Percentiles rank a stretch among this genome's conserved stretches.
These are phyloP conservation scores for Trissolcus basalis DNA, from an alignment of 1,140 invertebrate species.

Conservation along the genomic window DNA sequence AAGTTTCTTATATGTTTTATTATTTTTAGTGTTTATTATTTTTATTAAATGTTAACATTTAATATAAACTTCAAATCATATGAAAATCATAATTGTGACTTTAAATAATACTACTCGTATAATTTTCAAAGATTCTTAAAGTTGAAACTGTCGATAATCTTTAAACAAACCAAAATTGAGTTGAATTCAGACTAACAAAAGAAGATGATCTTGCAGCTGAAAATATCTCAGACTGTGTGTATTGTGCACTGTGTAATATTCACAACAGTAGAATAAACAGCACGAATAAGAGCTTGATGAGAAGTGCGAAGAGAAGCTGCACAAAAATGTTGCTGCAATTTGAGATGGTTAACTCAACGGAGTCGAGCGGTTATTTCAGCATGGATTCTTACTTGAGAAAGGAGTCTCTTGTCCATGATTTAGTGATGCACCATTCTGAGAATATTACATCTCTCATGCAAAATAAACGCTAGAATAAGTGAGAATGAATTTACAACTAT, in stretches of 20 bases:
- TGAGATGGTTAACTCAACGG: conserved; percentile 49
- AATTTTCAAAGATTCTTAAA: too few species aligned
- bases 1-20: too few species aligned
- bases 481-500: conserved; percentile 48
- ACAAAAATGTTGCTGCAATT: conserved; percentile 50
- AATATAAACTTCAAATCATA: too few species aligned
- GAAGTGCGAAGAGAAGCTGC: conserved; percentile 31
- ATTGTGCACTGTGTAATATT: conserved; percentile 35
- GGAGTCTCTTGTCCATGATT: conserved; percentile 43
- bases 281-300: conserved; percentile 46
- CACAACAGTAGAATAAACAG: conserved; percentile 44
- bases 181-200: conserved; percentile 2
- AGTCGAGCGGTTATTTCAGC: conserved; percentile 41
- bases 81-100: too few species aligned
- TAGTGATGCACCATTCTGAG: conserved; percentile 45
- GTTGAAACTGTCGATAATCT: too few species aligned
- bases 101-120: too few species aligned
- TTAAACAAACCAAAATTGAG: neutral
- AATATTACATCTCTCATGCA: conserved; percentile 38
- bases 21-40: too few species aligned
- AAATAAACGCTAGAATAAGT: conserved; percentile 48
- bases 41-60: too few species aligned
- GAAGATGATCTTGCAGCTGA: conserved; percentile 4
- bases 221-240: conserved; percentile 2
- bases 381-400: conserved; percentile 47